Percentiles rank a stretch among this genome's conserved stretches.
phyloP scores from a whole-genome alignment of 1,140 invertebrate species.

The Linepithema humile region DNA sequence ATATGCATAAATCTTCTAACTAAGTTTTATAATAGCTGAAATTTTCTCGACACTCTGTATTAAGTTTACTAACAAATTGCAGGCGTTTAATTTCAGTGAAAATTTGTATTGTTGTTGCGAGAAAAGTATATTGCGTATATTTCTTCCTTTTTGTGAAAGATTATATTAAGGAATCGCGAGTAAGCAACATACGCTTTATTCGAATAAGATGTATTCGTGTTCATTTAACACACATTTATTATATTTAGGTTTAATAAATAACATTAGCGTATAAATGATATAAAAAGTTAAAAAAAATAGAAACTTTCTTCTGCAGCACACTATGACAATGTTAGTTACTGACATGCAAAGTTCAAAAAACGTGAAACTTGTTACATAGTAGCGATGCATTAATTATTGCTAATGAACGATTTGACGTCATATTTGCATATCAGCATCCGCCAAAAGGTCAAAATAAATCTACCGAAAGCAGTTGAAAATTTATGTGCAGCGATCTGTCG shows the following conservation, averaged over 20 bases:
- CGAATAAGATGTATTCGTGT: neutral
- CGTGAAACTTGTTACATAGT: neutral
- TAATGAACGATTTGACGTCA: neutral
- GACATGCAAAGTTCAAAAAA: neutral
- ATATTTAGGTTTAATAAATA: neutral
- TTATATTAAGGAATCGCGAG: neutral
- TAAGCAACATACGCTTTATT: neutral
- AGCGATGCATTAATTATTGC: constrained; percentile 45
- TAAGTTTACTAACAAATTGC: neutral
- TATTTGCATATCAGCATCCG: neutral
- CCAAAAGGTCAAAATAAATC: constrained; percentile 3
- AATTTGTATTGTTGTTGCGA: neutral
- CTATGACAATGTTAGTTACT: neutral
- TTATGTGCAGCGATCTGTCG: constrained; percentile 3
- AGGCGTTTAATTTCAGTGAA: neutral
- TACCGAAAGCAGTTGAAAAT: constrained; percentile 25
- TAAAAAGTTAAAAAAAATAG: neutral
- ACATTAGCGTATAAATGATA: neutral
- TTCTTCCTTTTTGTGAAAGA: neutral
- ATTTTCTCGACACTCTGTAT: neutral
- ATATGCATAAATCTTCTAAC: neutral
- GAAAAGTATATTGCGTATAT: neutral
- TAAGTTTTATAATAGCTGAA: neutral
- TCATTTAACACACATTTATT: neutral
- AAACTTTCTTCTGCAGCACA: neutral